phyloP scores from a whole-genome alignment of 1,140 invertebrate species.

The Drosophila rhopaloa region DNA sequence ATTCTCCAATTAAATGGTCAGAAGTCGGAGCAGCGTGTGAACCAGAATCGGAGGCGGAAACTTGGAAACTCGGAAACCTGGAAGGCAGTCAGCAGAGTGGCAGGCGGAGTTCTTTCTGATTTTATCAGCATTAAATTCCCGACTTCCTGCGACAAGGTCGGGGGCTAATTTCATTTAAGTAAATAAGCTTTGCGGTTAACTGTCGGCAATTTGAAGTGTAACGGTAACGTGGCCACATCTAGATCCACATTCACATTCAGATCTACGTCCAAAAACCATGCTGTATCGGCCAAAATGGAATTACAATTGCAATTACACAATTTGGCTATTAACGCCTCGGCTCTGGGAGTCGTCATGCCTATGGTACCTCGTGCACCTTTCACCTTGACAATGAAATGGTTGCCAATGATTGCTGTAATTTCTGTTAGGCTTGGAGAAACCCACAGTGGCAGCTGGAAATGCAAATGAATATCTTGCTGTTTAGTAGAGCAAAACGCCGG shows the following conservation, averaged over 20 bases:
- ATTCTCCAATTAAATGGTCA: constrained; percentile 74
- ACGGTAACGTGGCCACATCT: constrained; percentile 50
- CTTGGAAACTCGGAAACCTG: constrained; percentile 29
- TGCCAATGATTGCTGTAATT: constrained; percentile 73
- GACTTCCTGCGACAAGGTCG: constrained; percentile 75
- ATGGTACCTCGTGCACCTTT: constrained; percentile 26
- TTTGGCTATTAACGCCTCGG: constrained; percentile 76
- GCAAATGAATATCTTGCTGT: constrained; percentile 70
- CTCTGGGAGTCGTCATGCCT: background rate
- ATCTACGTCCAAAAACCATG: constrained; percentile 7
- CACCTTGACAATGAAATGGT: constrained; percentile 79
- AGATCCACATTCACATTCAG: background rate
- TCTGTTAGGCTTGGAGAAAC: constrained; percentile 15
- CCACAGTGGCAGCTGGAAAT: constrained; percentile 40
- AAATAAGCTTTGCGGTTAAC: constrained; percentile 68
- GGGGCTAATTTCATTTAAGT: constrained; percentile 74
- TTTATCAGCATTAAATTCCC: constrained; percentile 68
- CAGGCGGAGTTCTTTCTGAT: constrained; percentile 48
- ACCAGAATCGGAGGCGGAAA: constrained; percentile 44
- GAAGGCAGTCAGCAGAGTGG: constrained; percentile 15
- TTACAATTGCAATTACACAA: constrained; percentile 72
- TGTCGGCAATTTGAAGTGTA: constrained; percentile 66
- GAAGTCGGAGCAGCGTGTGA: constrained; percentile 61
- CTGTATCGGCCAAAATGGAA: constrained; percentile 12
- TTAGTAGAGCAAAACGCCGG: constrained; percentile 76